Conservation (phyloP, 2,888 invertebrate genomes). For the Diarsia rubi region DNA sequence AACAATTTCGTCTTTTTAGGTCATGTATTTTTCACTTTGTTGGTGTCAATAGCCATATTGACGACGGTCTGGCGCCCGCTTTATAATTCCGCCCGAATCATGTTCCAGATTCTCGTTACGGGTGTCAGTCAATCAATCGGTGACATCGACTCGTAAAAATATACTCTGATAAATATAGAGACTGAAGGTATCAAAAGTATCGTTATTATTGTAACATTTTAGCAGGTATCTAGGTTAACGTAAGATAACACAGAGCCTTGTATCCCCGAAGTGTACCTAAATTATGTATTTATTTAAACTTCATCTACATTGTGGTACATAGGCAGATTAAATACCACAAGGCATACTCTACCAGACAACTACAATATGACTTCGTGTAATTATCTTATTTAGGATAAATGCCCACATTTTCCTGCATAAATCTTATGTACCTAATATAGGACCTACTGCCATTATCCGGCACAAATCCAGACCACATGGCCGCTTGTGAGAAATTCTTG, state of each 20-base stretch:
- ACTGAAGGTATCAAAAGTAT: slow-evolving; percentile 1
- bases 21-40: slow-evolving; percentile 31
- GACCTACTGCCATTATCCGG: background rate
- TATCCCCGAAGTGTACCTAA: background rate
- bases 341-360: too few relatives aligned
- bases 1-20: slow-evolving; percentile 10
- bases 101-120: slow-evolving; percentile 42
- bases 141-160: background rate
- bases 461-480: background rate
- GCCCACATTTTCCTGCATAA: too few relatives aligned
- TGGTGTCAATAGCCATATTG: slow-evolving; percentile 25
- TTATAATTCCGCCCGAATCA: slow-evolving; percentile 54
- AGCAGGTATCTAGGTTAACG: background rate
- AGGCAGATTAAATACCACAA: too few relatives aligned
- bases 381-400: too few relatives aligned
- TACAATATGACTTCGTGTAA: too few relatives aligned
- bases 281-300: too few relatives aligned
- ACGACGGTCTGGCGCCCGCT: slow-evolving; percentile 33
- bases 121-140: slow-evolving; percentile 49
- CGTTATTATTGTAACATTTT: background rate
- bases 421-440: too few relatives aligned
- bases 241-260: background rate
- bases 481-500: background rate
- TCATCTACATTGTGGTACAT: too few relatives aligned
- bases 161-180: background rate